A percentile compares a stretch with the other conserved stretches of the same genome.
These are phyloP conservation scores for Crocallis elinguaria DNA, from an alignment of 2,888 invertebrate species.

Conservation along the genomic window DNA sequence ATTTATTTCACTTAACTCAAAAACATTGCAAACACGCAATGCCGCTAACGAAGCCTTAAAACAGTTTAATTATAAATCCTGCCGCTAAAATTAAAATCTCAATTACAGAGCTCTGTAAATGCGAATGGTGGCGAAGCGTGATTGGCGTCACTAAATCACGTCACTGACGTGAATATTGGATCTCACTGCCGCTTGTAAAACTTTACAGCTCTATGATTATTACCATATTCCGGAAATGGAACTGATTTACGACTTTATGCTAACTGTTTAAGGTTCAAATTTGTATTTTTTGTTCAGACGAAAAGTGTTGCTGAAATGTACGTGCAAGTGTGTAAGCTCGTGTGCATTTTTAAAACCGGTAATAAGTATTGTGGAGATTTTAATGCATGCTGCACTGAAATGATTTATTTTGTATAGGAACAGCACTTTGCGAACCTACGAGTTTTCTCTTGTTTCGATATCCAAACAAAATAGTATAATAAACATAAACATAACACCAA, in stretches of 20 bases:
- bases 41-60: conserved; percentile 13
- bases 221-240: conserved; percentile 8
- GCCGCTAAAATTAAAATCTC: conserved; percentile 39
- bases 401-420: conserved; percentile 1
- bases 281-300: neutral
- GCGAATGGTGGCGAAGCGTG: conserved; percentile 32
- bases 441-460: neutral
- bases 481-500: too few relatives aligned
- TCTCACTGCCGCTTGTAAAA: conserved; percentile 30
- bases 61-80: conserved; percentile 30
- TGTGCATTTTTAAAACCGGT: neutral
- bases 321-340: conserved; percentile 6
- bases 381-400: conserved; percentile 1
- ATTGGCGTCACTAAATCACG: conserved; percentile 39
- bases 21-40: conserved; percentile 9
- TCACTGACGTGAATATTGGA: conserved; percentile 34
- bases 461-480: too few relatives aligned
- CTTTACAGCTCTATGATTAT: conserved; percentile 38
- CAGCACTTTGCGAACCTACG: neutral
- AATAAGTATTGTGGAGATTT: conserved; percentile 1
- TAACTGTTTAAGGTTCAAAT: neutral
- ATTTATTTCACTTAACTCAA: neutral
- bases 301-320: neutral
- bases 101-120: conserved; percentile 34
- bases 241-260: conserved; percentile 12